These are phyloP conservation scores for Lasioglossum villosulum DNA, from an alignment of 2,888 invertebrate species.

Conservation along the genomic window DNA sequence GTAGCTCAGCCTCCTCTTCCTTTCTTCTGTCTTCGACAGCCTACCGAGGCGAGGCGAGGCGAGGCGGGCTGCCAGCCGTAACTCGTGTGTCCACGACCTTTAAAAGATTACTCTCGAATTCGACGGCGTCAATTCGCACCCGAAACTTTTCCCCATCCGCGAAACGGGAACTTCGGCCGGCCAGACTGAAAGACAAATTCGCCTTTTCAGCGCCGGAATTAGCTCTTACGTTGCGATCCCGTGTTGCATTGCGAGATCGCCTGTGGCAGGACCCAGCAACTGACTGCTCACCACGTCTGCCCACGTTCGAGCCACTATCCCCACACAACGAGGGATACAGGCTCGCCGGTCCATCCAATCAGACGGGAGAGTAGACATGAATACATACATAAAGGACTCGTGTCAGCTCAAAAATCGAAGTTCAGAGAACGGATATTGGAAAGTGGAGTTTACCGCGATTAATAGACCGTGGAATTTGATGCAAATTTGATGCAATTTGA, in stretches of 20 bases:
- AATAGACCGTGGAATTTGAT: no score
- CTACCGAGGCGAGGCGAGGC: slow-evolving; percentile 12
- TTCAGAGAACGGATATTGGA: no score
- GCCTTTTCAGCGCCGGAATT: slow-evolving; percentile 1
- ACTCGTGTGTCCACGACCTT: slow-evolving; percentile 69
- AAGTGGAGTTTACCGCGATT: no score
- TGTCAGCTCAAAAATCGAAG: no score
- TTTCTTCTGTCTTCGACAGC: slow-evolving; percentile 47
- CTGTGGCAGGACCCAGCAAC: background rate
- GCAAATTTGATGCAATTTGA: no score
- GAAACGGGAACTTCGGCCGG: slow-evolving; percentile 13
- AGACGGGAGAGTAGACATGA: no score
- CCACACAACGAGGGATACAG: no score
- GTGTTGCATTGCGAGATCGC: background rate
- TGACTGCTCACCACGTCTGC: background rate
- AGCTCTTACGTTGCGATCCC: background rate
- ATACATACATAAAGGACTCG: no score
- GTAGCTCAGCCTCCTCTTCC: background rate
- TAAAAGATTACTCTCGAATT: slow-evolving; percentile 79
- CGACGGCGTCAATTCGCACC: slow-evolving; percentile 71
- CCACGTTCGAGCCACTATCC: no score
- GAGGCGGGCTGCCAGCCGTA: slow-evolving; percentile 12
- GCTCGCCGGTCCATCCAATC: no score
- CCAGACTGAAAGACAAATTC: slow-evolving; percentile 4
- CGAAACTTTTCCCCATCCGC: slow-evolving; percentile 65